Conservation (phyloP, 1,140 invertebrate species). For the Apolygus lucorum region DNA sequence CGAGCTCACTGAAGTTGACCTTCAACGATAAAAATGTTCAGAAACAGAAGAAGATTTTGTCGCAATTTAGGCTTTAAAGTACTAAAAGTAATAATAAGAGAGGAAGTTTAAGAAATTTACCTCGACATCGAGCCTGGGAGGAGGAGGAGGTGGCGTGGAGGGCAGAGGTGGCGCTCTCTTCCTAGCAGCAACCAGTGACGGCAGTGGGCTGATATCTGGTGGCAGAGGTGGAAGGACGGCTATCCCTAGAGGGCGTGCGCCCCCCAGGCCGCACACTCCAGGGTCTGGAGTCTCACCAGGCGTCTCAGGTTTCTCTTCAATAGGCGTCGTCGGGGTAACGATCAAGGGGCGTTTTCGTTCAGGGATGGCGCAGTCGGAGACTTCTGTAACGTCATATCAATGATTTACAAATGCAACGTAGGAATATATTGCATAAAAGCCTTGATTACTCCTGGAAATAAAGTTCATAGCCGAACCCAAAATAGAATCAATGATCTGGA, state of each 20-base stretch:
- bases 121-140: slow-evolving; percentile 56
- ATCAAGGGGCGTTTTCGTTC: slow-evolving; percentile 4
- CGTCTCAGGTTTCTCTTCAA: slow-evolving; percentile 42
- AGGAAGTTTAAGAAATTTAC: too few relatives aligned
- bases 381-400: too few relatives aligned
- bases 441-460: too few relatives aligned
- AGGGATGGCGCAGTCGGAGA: neutral
- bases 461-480: too few relatives aligned
- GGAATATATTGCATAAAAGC: too few relatives aligned
- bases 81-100: too few relatives aligned
- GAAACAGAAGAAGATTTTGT: too few relatives aligned
- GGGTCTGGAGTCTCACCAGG: slow-evolving; percentile 66
- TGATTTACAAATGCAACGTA: too few relatives aligned
- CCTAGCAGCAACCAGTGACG: slow-evolving; percentile 37
- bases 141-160: slow-evolving; percentile 46
- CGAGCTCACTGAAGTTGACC: too few relatives aligned
- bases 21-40: too few relatives aligned
- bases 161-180: slow-evolving; percentile 40
- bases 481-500: too few relatives aligned
- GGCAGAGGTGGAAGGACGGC: slow-evolving; percentile 47
- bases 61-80: too few relatives aligned
- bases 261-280: slow-evolving; percentile 60
- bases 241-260: slow-evolving; percentile 57
- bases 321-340: neutral
- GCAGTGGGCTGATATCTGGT: slow-evolving; percentile 45